These are phyloP conservation scores for Meteorus sp. DNA, from an alignment of 1,140 invertebrate species.

Conservation along the genomic window DNA sequence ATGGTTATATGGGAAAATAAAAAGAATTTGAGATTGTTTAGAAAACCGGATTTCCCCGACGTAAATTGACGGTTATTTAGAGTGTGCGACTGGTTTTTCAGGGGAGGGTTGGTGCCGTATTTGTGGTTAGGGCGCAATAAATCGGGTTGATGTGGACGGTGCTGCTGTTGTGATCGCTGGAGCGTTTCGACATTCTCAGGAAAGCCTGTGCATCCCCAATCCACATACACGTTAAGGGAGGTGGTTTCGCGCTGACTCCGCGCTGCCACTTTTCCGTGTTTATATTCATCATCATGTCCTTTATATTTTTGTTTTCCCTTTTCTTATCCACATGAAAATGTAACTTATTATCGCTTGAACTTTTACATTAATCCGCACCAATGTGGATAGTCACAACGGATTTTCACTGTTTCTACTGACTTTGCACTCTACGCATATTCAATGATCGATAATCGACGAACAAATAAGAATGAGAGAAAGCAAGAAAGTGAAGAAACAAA, in stretches of 20 bases:
- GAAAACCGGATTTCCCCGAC: constrained; percentile 7
- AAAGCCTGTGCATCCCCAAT: not conserved
- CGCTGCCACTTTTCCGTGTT: constrained; percentile 24
- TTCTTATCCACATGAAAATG: constrained; percentile 5
- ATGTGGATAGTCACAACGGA: too few relatives aligned
- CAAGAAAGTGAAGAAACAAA: too few relatives aligned
- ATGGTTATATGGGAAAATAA: not conserved
- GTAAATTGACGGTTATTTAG: constrained; percentile 6
- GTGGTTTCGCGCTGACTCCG: constrained; percentile 25
- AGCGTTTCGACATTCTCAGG: constrained; percentile 18
- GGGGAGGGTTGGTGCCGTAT: not conserved
- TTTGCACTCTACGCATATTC: not conserved
- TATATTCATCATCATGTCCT: constrained; percentile 38
- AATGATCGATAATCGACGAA: constrained; percentile 7
- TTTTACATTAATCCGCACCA: too few relatives aligned
- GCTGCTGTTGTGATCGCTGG: constrained; percentile 25
- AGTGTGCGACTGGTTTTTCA: constrained; percentile 5
- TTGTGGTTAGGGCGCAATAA: constrained; percentile 19
- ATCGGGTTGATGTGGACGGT: constrained; percentile 24
- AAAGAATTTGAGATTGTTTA: constrained; percentile 11
- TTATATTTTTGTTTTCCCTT: too few relatives aligned
- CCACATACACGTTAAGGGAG: too few relatives aligned
- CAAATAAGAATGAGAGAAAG: too few relatives aligned
- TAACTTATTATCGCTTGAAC: constrained; percentile 8
- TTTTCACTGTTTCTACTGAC: not conserved